Conservation (phyloP, 2,888 invertebrate species). For the Sinodicranocentrus sp. region DNA sequence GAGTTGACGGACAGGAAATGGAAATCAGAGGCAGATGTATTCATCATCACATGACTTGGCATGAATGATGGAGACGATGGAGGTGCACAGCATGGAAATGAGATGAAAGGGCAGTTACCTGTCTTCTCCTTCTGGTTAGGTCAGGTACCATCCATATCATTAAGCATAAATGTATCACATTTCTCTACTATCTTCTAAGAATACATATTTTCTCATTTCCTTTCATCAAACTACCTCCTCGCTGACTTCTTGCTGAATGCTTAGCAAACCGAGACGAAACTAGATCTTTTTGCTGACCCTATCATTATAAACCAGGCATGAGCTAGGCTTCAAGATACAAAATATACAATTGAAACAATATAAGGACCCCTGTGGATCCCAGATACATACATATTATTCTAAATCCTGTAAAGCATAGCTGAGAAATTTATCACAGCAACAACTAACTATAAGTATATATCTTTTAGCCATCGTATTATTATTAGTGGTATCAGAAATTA, state of each 20-base stretch:
- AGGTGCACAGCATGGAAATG: neutral
- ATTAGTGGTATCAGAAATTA: constrained; percentile 9
- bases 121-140: constrained; percentile 33
- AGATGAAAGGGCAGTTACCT: constrained; percentile 60
- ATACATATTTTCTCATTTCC: constrained; percentile 55
- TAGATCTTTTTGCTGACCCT: constrained; percentile 48
- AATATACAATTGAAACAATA: constrained; percentile 24
- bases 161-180: constrained; percentile 36
- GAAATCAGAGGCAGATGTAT: constrained; percentile 36
- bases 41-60: constrained; percentile 14
- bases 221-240: constrained; percentile 39
- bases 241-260: constrained; percentile 1
- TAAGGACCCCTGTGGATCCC: neutral
- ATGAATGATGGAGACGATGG: neutral
- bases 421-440: constrained; percentile 2
- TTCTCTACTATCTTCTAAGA: constrained; percentile 1
- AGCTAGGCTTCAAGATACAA: too few species aligned
- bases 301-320: constrained; percentile 39
- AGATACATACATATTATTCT: neutral
- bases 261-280: constrained; percentile 62
- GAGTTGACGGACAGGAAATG: constrained; percentile 42
- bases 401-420: constrained; percentile 19
- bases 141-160: constrained; percentile 39
- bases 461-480: constrained; percentile 1
- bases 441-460: too few species aligned